Conservation (phyloP, 64 coral and sea anemone genomes). For the Pocillopora verrucosa region DNA sequence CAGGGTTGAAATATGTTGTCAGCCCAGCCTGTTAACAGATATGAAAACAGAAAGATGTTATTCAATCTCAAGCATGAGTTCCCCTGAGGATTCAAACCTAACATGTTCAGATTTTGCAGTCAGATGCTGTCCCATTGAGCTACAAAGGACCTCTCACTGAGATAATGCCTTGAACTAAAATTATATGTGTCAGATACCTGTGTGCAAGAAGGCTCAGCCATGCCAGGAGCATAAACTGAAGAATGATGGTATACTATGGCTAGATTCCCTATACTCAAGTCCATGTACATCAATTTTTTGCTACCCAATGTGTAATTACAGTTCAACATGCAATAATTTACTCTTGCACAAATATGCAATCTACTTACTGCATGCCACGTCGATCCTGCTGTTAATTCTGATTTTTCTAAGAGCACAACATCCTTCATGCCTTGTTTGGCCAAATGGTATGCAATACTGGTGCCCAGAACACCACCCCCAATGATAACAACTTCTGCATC, state of each 20-base stretch:
- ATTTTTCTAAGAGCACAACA: slow-evolving; percentile 95
- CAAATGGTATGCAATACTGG: slow-evolving; percentile 91
- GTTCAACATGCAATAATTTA: background rate
- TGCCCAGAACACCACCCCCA: slow-evolving; percentile 88
- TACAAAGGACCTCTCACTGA: too few relatives aligned
- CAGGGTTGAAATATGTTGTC: slow-evolving; percentile 81
- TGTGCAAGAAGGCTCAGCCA: too few relatives aligned
- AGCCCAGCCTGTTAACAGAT: slow-evolving; percentile 75
- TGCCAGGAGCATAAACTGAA: too few relatives aligned
- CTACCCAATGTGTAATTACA: too few relatives aligned
- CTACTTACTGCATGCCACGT: slow-evolving; percentile 97
- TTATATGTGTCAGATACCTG: too few relatives aligned
- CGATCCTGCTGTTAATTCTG: slow-evolving; percentile 94
- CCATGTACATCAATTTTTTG: too few relatives aligned
- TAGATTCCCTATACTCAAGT: too few relatives aligned
- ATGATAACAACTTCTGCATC: slow-evolving; percentile 94
- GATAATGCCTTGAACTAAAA: too few relatives aligned
- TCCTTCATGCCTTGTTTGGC: slow-evolving; percentile 92
- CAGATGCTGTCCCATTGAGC: too few relatives aligned
- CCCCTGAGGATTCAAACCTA: too few relatives aligned
- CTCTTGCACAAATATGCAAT: background rate
- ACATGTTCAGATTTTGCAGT: too few relatives aligned
- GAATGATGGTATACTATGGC: too few relatives aligned
- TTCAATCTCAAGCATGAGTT: background rate
- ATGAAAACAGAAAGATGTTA: background rate